Percentiles rank a stretch among this genome's conserved stretches.
Evolutionary conservation across 2,888 invertebrate species (phyloP).

Genomic region (Atethmia centrago): DNA sequence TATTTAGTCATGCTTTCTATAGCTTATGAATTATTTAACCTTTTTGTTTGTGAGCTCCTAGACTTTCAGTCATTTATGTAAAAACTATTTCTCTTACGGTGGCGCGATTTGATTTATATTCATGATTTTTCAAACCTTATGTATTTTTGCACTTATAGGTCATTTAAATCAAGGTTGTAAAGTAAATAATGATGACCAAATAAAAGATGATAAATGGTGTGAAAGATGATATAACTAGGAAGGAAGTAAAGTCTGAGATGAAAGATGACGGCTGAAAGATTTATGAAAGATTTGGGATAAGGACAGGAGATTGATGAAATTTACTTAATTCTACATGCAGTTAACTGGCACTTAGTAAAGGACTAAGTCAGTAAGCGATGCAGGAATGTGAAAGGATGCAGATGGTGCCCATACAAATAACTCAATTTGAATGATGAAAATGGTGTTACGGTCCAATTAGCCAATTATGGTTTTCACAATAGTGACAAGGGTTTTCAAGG

Average conservation of each 20-base stretch:
- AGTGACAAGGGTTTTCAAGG: not conserved
- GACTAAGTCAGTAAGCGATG: slow-evolving; percentile 25
- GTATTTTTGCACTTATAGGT: not conserved
- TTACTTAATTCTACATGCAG: slow-evolving; percentile 7
- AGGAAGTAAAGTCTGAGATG: not conserved
- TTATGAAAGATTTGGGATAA: not conserved
- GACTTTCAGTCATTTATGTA: slow-evolving; percentile 26
- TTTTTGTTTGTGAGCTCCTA: slow-evolving; percentile 10
- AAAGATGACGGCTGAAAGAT: not conserved
- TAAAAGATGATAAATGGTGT: not conserved
- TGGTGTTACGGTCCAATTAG: slow-evolving; percentile 44
- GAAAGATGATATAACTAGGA: too few relatives aligned
- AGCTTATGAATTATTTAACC: slow-evolving; percentile 26
- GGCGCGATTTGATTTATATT: slow-evolving; percentile 6
- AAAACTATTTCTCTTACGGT: slow-evolving; percentile 45
- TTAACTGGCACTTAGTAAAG: not conserved
- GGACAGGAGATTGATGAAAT: not conserved
- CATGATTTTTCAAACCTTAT: slow-evolving; percentile 1
- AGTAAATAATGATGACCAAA: not conserved
- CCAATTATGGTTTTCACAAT: slow-evolving; percentile 43
- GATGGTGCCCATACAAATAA: slow-evolving; percentile 43
- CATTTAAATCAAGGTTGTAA: not conserved
- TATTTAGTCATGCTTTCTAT: slow-evolving; percentile 26
- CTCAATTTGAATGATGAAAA: slow-evolving; percentile 49
- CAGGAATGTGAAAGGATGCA: slow-evolving; percentile 56